Conservation (phyloP, 2,888 invertebrate genomes). For the Cataglyphis livida region DNA sequence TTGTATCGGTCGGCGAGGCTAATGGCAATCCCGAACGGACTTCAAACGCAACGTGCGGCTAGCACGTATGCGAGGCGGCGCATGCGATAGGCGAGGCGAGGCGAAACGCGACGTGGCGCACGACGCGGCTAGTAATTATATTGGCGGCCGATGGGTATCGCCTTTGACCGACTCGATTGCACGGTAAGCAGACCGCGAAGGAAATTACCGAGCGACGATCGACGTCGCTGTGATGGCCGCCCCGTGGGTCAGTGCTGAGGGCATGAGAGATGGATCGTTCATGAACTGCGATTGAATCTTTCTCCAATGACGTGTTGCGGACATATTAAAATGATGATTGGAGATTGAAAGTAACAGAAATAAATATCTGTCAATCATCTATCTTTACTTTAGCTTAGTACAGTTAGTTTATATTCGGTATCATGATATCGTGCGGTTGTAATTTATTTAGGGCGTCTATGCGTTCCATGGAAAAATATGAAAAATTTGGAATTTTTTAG, state of each 20-base stretch:
- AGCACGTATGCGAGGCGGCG: conserved; percentile 67
- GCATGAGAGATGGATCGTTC: not conserved
- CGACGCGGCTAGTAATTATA: conserved; percentile 78
- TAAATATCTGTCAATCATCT: not conserved
- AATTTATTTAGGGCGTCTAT: not conserved
- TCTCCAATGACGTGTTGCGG: not conserved
- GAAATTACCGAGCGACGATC: conserved; percentile 76
- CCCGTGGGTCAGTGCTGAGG: conserved; percentile 43
- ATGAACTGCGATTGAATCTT: conserved; percentile 2
- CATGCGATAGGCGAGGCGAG: conserved; percentile 58
- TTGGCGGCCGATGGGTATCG: conserved; percentile 81
- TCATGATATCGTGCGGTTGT: not conserved
- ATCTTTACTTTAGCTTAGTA: not conserved
- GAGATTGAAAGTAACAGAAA: not conserved
- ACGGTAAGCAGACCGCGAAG: conserved; percentile 80
- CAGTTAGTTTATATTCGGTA: not conserved
- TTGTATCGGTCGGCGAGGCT: conserved; percentile 75
- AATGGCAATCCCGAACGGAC: conserved; percentile 81
- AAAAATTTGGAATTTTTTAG: too few species aligned
- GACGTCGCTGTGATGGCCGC: conserved; percentile 51
- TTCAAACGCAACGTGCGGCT: conserved; percentile 79
- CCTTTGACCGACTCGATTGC: conserved; percentile 82
- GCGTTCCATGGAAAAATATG: too few species aligned
- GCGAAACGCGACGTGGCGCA: conserved; percentile 72
- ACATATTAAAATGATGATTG: conserved; percentile 18